A percentile compares a stretch with the other conserved stretches of the same genome.
Evolutionary conservation across 2,888 invertebrate species (phyloP).

Genomic region (Tetragonisca angustula): DNA sequence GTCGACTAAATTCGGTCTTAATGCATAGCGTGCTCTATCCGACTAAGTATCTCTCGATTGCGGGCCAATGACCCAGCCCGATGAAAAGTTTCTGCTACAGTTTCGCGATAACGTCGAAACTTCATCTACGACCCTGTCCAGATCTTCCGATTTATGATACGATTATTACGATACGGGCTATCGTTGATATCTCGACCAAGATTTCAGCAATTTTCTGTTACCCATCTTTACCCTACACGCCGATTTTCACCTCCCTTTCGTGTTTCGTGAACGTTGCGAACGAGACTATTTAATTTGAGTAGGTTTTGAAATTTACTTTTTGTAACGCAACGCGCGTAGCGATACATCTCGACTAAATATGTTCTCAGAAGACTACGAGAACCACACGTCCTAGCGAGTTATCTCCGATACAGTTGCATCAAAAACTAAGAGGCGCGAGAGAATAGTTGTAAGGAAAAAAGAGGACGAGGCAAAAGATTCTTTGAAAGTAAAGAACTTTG

Average conservation of each 20-base stretch:
- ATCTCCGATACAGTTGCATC: too few relatives aligned
- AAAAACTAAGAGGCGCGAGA: background rate
- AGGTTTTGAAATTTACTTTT: background rate
- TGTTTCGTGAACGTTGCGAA: background rate
- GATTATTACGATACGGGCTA: constrained; percentile 6
- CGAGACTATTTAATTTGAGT: too few relatives aligned
- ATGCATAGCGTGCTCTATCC: constrained; percentile 66
- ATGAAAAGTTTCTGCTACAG: constrained; percentile 48
- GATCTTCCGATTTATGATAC: constrained; percentile 17
- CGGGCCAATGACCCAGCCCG: constrained; percentile 61
- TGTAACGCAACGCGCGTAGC: background rate
- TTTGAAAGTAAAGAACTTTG: constrained; percentile 8
- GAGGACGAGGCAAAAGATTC: background rate
- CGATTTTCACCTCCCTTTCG: background rate
- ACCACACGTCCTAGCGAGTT: background rate
- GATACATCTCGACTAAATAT: background rate
- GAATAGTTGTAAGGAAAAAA: too few relatives aligned
- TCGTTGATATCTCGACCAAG: background rate
- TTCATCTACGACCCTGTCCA: background rate
- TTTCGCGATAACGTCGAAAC: constrained; percentile 45
- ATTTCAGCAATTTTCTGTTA: background rate
- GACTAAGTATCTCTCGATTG: constrained; percentile 57
- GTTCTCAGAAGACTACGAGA: background rate
- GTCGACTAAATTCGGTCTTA: constrained; percentile 61
- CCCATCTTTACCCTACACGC: background rate